Base-by-base conservation (phyloP, 2,888 invertebrate species). In the Tortrix viridana region DNA sequence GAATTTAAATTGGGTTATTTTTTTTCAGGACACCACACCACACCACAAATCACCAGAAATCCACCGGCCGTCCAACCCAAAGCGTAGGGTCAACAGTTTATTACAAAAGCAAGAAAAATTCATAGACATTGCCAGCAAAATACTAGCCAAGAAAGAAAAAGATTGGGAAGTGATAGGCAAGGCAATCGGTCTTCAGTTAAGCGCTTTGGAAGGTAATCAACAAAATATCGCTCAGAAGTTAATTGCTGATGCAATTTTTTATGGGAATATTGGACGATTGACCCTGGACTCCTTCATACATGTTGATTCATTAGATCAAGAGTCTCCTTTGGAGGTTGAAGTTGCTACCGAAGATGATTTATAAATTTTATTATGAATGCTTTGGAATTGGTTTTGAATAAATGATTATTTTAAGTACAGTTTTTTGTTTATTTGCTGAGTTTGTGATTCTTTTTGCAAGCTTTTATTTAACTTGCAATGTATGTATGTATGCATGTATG, bases 131-230 rank as follows among this genome's bases (percentile, higher is more conserved):
- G 50, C 50, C 14, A 52, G 6, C 5, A 38, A 14, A 26, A 19
- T 56, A 12, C 5, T 47, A 19, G 16, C 12, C 4, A 32, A 37
- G 32, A 52, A 50, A 14, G 47, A 50, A 6, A 48, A 60, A 18
- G 52, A 60, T 18, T 60, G 60, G 60, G 60, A 60, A 16, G 26
- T 60, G 1, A 53, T 60, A n/a, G 60, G 60, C n/a, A 60, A 60
- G 19, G 23, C 53, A 0, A 60, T 60, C 3, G 60, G 60, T 1
- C 46, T 60, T 4, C 60, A 60, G 32, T 12, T 60, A 6, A 53
- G 37, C 5, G 47, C 6, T 1, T 19, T 60, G 14, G 20, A 26
- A 16, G 32, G 32, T 1, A 12, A 37, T 1, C 60, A 60, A 23
- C 43, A 12, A 14, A 32, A 23, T 16, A 60, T 60, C 32, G 52